phyloP scores from a whole-genome alignment of 1,140 invertebrate genomes.

The Planococcus citri region DNA sequence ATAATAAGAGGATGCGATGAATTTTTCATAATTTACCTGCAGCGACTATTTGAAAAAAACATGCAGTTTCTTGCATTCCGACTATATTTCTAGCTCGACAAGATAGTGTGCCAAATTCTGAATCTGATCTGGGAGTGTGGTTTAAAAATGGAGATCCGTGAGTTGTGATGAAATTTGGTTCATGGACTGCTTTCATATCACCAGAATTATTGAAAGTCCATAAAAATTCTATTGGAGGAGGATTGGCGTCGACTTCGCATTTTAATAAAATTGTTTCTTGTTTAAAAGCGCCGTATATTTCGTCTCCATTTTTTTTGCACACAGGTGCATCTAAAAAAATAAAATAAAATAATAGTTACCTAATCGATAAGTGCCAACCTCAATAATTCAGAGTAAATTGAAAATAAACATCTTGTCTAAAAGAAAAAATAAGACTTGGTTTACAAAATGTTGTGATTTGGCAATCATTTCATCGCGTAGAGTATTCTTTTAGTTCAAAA shows the following conservation, averaged over 20 bases:
- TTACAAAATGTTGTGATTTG: no score
- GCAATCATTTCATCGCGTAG: no score
- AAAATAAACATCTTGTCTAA: no score
- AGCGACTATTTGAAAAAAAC: conserved; percentile 57
- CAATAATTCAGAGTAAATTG: no score
- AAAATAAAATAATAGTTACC: no score
- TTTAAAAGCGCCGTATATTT: conserved; percentile 78
- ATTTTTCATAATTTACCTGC: conserved; percentile 38
- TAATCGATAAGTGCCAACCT: no score
- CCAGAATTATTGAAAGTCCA: conserved; percentile 86
- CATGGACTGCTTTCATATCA: conserved; percentile 34
- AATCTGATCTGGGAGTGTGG: conserved; percentile 43
- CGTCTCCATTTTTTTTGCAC: conserved; percentile 59
- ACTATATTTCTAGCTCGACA: conserved; percentile 53
- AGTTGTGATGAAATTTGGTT: conserved; percentile 28
- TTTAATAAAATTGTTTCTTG: conserved; percentile 75
- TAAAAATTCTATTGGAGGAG: conserved; percentile 59
- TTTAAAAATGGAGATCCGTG: conserved; percentile 39
- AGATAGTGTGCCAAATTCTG: conserved; percentile 58
- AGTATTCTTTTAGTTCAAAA: no score
- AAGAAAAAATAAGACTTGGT: no score
- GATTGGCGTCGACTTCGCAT: conserved; percentile 81
- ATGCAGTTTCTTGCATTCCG: conserved; percentile 52
- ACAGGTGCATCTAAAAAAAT: conserved; percentile 61
- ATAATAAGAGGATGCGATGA: no score